Conservation (phyloP, 2,113 vertebrate species). For the Podarcis muralis region DNA sequence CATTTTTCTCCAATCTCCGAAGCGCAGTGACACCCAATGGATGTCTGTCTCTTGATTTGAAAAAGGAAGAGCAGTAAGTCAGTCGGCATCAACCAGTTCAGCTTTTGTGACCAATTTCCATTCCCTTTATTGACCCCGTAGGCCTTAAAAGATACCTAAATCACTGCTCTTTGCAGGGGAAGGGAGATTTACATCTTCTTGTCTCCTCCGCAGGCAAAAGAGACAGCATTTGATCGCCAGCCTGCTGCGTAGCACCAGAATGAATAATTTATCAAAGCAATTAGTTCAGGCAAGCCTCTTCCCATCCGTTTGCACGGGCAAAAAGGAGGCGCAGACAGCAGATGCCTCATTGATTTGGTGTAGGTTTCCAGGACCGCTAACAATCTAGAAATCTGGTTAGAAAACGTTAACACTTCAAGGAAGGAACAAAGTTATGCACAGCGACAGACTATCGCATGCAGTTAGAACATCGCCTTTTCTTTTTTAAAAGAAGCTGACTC, state of each 20-base stretch:
- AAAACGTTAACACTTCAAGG: not conserved
- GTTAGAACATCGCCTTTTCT: accelerated
- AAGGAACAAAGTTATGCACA: accelerated
- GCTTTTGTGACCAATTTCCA: not conserved
- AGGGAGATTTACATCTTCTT: constrained; percentile 38
- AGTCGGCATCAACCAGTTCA: not conserved
- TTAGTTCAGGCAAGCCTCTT: constrained; percentile 43
- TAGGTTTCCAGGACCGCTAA: not conserved
- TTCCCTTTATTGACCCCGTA: not conserved
- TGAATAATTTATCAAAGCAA: constrained; percentile 66
- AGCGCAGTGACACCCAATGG: not conserved
- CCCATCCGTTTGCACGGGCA: constrained; percentile 6
- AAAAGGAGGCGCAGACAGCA: not conserved
- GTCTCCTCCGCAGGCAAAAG: constrained; percentile 35
- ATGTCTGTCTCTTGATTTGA: not conserved
- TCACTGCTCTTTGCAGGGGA: constrained; percentile 36
- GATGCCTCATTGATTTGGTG: constrained; percentile 41
- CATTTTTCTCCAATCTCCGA: not conserved
- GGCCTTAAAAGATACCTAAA: constrained; percentile 11
- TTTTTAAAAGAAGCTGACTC: not conserved
- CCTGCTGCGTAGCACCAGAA: constrained; percentile 26
- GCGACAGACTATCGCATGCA: accelerated
- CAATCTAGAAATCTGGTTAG: constrained; percentile 17
- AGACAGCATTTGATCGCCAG: constrained; percentile 55
- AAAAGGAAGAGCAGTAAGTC: too few relatives aligned